Percentiles rank a stretch among this genome's conserved stretches.
phyloP scores from a whole-genome alignment of 2,113 vertebrate species.

The Petrocephalus zakoni region DNA sequence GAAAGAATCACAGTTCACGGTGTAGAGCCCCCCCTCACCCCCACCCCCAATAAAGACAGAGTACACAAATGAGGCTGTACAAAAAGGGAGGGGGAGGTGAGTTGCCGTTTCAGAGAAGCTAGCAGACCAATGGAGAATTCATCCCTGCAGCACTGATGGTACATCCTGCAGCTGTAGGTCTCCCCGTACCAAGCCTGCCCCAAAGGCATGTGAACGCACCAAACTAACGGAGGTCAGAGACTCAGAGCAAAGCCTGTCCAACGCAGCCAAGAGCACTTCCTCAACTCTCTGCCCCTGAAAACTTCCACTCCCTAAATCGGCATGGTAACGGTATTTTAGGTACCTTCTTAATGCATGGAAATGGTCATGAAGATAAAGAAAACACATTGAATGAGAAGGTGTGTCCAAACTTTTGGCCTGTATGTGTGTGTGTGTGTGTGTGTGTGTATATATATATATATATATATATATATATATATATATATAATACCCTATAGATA shows the following conservation, averaged over 20 bases:
- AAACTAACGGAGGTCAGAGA: neutral
- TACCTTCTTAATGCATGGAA: too few species aligned
- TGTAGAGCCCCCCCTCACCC: neutral
- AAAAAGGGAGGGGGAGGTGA: conserved; percentile 33
- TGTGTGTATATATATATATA: too few species aligned
- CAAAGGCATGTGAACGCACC: neutral
- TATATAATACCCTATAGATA: too few species aligned
- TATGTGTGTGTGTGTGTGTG: too few species aligned
- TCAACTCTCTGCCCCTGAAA: neutral
- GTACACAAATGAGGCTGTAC: conserved; percentile 30
- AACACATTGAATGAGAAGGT: too few species aligned
- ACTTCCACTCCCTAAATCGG: neutral
- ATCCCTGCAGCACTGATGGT: neutral
- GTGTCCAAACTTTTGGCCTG: too few species aligned
- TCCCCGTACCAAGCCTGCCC: too few species aligned
- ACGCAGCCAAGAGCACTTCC: neutral
- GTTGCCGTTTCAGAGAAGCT: neutral
- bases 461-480: too few species aligned
- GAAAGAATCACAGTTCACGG: conserved; percentile 1
- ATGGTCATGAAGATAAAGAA: too few species aligned
- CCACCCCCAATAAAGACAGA: conserved; percentile 35
- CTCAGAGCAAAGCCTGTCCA: neutral
- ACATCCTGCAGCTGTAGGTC: neutral
- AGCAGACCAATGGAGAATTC: neutral
- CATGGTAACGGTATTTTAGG: too few species aligned